These are phyloP conservation scores for Acronicta leporina DNA, from an alignment of 2,888 invertebrate genomes.

Conservation along the genomic window DNA sequence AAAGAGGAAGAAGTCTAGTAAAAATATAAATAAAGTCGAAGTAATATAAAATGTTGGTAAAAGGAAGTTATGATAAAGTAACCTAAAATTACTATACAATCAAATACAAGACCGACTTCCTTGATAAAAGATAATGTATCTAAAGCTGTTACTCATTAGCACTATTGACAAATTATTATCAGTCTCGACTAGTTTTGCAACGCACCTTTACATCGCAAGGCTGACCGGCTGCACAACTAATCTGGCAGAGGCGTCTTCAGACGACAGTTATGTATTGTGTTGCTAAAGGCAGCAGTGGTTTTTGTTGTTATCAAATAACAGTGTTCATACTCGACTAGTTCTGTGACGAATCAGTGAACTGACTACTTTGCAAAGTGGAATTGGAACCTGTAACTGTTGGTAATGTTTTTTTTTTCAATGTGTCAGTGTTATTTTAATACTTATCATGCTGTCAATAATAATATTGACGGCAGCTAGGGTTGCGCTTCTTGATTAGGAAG, in stretches of 20 bases:
- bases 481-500: not conserved
- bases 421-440: not conserved
- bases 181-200: slow-evolving; percentile 51
- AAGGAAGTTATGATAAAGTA: slow-evolving; percentile 3
- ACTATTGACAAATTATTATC: slow-evolving; percentile 55
- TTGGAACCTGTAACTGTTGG: slow-evolving; percentile 9
- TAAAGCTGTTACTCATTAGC: slow-evolving; percentile 58
- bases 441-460: not conserved
- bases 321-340: slow-evolving; percentile 58
- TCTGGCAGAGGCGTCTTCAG: slow-evolving; percentile 55
- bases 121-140: slow-evolving; percentile 51
- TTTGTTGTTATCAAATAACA: slow-evolving; percentile 56
- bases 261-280: slow-evolving; percentile 67
- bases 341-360: slow-evolving; percentile 56
- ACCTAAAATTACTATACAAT: slow-evolving; percentile 7
- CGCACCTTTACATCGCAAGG: slow-evolving; percentile 44
- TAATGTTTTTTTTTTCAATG: slow-evolving; percentile 9
- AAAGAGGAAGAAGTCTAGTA: no score
- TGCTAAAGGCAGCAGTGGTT: slow-evolving; percentile 54
- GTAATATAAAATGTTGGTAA: no score
- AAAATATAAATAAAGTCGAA: no score
- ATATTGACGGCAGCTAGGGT: not conserved
- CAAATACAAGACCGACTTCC: slow-evolving; percentile 16
- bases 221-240: slow-evolving; percentile 47
- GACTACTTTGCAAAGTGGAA: slow-evolving; percentile 20